Conservation (phyloP, 2,797 vertebrate genomes). For the Spizella passerina region DNA sequence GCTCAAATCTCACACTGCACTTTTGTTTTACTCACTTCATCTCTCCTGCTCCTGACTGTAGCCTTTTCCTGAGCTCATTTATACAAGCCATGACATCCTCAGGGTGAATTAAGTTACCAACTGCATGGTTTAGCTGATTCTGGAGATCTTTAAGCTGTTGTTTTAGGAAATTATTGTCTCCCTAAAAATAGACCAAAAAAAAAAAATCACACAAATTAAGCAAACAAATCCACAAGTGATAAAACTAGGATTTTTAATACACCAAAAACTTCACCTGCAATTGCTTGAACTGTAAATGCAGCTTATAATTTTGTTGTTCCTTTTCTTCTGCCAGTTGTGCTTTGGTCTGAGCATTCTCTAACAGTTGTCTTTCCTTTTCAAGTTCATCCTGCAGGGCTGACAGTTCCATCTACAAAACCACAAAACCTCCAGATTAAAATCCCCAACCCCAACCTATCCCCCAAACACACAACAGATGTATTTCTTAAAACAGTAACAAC, state of each 20-base stretch:
- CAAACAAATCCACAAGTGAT: background rate
- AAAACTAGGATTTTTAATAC: background rate
- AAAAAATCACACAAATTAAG: background rate
- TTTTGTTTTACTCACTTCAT: slow-evolving; percentile 69
- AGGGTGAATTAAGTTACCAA: slow-evolving; percentile 72
- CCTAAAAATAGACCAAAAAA: slow-evolving; percentile 55
- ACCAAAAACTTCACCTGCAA: slow-evolving; percentile 76
- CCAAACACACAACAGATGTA: background rate
- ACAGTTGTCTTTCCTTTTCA: slow-evolving; percentile 78
- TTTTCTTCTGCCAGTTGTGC: slow-evolving; percentile 76
- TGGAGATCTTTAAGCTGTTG: slow-evolving; percentile 78
- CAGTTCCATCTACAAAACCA: slow-evolving; percentile 76
- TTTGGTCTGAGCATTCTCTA: slow-evolving; percentile 76
- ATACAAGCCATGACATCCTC: slow-evolving; percentile 75
- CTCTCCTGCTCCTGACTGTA: slow-evolving; percentile 73
- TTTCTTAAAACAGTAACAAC: background rate
- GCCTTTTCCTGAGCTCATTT: slow-evolving; percentile 71
- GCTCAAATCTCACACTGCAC: background rate
- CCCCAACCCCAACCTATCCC: background rate
- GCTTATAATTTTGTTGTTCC: slow-evolving; percentile 74
- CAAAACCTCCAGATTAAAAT: background rate
- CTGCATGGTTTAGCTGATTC: slow-evolving; percentile 73
- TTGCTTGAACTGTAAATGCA: slow-evolving; percentile 73
- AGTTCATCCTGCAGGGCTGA: slow-evolving; percentile 80
- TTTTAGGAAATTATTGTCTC: slow-evolving; percentile 78